Conservation (phyloP, 2,888 invertebrate species). For the Willowsia nigromaculata region DNA sequence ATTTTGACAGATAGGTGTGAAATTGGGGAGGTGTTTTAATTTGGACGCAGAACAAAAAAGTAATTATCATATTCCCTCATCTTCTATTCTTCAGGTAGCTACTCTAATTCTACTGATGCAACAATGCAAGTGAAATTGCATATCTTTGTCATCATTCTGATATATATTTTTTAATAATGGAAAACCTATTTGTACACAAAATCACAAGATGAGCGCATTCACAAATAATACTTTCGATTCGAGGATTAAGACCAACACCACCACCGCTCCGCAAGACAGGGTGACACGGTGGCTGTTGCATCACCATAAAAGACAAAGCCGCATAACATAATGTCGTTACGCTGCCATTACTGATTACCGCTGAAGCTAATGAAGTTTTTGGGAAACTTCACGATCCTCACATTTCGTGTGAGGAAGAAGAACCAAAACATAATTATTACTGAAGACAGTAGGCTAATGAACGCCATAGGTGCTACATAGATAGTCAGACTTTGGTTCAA, state of each 20-base stretch:
- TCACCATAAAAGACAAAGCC: background rate
- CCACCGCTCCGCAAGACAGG: constrained; percentile 3
- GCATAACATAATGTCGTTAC: background rate
- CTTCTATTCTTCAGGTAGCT: background rate
- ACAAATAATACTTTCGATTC: no score
- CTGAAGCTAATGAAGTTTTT: constrained; percentile 23
- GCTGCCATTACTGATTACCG: constrained; percentile 25
- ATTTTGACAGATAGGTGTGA: constrained; percentile 39
- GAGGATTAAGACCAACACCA: no score
- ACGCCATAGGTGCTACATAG: background rate
- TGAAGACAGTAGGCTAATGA: constrained; percentile 23
- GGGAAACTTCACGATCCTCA: constrained; percentile 9
- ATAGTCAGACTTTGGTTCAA: background rate
- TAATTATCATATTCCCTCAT: constrained; percentile 7
- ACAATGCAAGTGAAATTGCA: background rate
- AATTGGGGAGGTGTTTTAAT: constrained; percentile 34
- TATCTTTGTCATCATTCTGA: background rate
- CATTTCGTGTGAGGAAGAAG: constrained; percentile 10
- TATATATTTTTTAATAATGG: constrained; percentile 20
- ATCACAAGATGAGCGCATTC: background rate
- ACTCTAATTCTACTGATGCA: background rate
- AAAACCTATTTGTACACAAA: constrained; percentile 33
- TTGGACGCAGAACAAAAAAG: constrained; percentile 11
- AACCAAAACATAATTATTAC: background rate
- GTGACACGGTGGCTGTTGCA: constrained; percentile 16